Evolutionary conservation across 2,888 invertebrate species (phyloP), one percentile per base, ranked within the genome.

Genomic region (Alentia gelatinosa): DNA sequence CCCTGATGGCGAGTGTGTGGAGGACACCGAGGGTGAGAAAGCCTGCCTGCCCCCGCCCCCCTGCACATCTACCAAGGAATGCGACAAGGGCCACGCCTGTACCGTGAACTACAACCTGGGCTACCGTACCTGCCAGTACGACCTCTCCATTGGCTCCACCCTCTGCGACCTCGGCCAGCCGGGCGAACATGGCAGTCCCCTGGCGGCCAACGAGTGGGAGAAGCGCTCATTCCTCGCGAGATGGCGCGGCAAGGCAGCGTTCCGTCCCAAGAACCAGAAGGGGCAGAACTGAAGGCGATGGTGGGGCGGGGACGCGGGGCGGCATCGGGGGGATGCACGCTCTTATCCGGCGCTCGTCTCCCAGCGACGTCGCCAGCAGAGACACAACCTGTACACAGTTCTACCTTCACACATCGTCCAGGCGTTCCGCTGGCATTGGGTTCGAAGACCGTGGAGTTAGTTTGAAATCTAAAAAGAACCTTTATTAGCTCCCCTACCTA

Each of bases 51-150:
- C 95, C 9, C 90, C 90, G 19, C 91, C 91, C 40, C 94, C 94
- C 0, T 95, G 95, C 91, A 92, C 90, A 15, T 56, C 91, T 30
- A 92, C 92, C 75, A 90, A 91, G 4, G 93, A 92, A 42, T 95
- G 95, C 92, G 91, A 91, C 0, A 91, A 94, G 91, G 94, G 94
- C 4, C 92, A 94, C 90, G 91, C 90, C 39, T 95, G 95, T 90
- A 93, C 94, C 33, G 93, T 92, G 92, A 93, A 95, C 91, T 94
- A 92, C 92, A 95, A 95, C 92, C 94, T 95, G 0, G 95, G 95
- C 47, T 95, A 95, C 90, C 89, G 92, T 86, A 94, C 94, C 12
- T 95, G 95, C 88, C 95, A 95, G 90, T 95, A 95, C 91, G 94
- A 95, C 91, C 93, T 95, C 47, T 33, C 33, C 30, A 50, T 50